These are phyloP conservation scores for Dicrurus megarhynchus DNA, from an alignment of 2,113 vertebrate species.

Conservation along the genomic window DNA sequence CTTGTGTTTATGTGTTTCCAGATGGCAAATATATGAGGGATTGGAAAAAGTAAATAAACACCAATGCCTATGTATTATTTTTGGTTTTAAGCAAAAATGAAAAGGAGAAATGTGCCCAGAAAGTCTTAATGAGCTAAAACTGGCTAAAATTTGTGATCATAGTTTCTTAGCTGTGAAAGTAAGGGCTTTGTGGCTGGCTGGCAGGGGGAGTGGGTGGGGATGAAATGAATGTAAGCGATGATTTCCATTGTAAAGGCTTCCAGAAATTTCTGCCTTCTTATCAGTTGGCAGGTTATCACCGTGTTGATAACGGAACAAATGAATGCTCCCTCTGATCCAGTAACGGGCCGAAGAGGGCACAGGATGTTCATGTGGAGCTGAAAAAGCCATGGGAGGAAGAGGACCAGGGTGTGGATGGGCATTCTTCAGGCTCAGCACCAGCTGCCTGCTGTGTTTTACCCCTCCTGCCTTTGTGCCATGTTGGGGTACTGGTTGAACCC, in stretches of 20 bases:
- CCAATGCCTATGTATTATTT: neutral
- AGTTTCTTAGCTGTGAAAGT: neutral
- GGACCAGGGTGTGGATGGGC: too few species aligned
- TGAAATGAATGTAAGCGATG: neutral
- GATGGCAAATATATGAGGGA: neutral
- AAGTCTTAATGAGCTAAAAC: neutral
- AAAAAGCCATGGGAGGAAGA: neutral
- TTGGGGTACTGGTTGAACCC: neutral
- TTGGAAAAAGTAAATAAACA: neutral
- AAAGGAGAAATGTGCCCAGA: neutral
- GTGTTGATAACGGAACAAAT: fast-evolving
- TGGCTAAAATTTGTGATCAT: neutral
- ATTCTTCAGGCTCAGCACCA: neutral
- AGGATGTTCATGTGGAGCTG: neutral
- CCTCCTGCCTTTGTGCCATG: neutral
- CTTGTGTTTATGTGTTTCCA: neutral
- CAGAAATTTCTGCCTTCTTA: neutral
- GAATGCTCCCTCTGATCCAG: neutral
- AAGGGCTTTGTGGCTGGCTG: neutral
- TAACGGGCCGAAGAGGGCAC: neutral
- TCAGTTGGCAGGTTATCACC: neutral
- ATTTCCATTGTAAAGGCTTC: neutral
- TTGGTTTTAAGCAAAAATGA: neutral
- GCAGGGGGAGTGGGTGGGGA: neutral
- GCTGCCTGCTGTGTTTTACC: neutral